phyloP scores from a whole-genome alignment of 2,888 invertebrate genomes.

The Dicyrtoma fusca region DNA sequence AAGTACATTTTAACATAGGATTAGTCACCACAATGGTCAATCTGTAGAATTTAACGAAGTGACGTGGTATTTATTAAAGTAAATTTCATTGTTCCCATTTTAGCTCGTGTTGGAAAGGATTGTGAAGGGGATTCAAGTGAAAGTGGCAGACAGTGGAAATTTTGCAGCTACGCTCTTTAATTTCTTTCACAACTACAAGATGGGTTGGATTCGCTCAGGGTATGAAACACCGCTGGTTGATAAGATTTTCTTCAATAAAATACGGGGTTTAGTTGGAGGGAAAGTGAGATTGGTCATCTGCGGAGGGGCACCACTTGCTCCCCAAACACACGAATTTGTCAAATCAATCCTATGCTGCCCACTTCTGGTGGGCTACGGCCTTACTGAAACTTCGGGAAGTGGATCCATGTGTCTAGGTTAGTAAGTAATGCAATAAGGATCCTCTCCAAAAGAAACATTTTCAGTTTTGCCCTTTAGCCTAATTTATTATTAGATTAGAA shows the following conservation, averaged over 20 bases:
- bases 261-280: conserved; percentile 82
- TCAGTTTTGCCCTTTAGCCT: background rate
- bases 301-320: conserved; percentile 93
- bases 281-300: conserved; percentile 82
- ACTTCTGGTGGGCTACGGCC: conserved; percentile 88
- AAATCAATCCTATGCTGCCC: conserved; percentile 87
- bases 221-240: conserved; percentile 73
- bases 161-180: conserved; percentile 84
- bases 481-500: background rate
- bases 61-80: background rate
- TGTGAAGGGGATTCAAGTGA: conserved; percentile 94
- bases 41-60: background rate
- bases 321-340: conserved; percentile 93
- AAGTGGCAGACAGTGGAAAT: conserved; percentile 79
- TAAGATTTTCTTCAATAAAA: conserved; percentile 65
- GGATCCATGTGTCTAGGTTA: conserved; percentile 62
- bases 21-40: background rate
- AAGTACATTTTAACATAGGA: conserved; percentile 59
- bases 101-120: conserved; percentile 96
- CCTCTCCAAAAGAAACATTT: too few relatives aligned
- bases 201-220: conserved; percentile 78
- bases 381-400: conserved; percentile 95
- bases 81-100: conserved; percentile 43
- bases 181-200: conserved; percentile 93
- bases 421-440: background rate